A percentile compares a stretch with the other conserved stretches of the same genome.
These are phyloP conservation scores for Cosmopolites sordidus DNA, from an alignment of 2,888 invertebrate species.

Conservation along the genomic window DNA sequence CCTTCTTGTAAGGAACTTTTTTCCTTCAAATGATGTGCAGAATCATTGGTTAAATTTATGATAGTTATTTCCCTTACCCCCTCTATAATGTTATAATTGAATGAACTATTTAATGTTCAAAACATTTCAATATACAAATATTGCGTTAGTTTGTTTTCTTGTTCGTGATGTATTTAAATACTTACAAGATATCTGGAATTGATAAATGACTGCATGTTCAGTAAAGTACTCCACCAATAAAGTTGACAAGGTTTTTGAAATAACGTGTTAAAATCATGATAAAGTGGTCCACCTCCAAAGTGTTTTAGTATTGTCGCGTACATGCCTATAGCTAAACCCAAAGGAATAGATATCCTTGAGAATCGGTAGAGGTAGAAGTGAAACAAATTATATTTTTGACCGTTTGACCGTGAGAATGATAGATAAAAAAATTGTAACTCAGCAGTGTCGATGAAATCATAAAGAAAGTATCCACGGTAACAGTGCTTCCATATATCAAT, in stretches of 20 bases:
- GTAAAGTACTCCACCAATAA: constrained; percentile 46
- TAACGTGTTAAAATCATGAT: constrained; percentile 33
- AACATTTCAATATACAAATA: no score
- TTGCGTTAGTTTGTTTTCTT: no score
- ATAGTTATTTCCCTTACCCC: no score
- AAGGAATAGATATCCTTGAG: constrained; percentile 50
- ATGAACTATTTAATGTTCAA: no score
- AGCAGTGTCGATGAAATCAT: constrained; percentile 57
- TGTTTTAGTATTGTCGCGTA: constrained; percentile 46
- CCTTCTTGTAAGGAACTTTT: no score
- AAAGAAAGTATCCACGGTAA: constrained; percentile 62
- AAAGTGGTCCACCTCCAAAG: constrained; percentile 50
- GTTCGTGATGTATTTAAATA: no score
- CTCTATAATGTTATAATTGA: no score
- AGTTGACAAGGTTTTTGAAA: constrained; percentile 35
- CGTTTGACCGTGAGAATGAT: constrained; percentile 38
- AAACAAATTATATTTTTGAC: constrained; percentile 40
- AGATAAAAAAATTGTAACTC: constrained; percentile 46
- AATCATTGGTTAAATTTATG: no score
- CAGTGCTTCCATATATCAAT: constrained; percentile 47
- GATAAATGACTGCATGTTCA: constrained; percentile 45
- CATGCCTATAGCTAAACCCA: constrained; percentile 46
- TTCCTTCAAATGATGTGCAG: no score
- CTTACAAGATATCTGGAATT: constrained; percentile 34
- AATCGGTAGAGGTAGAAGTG: constrained; percentile 48